These are phyloP conservation scores for Galendromus occidentalis DNA, from an alignment of 1,140 invertebrate genomes.

Conservation along the genomic window DNA sequence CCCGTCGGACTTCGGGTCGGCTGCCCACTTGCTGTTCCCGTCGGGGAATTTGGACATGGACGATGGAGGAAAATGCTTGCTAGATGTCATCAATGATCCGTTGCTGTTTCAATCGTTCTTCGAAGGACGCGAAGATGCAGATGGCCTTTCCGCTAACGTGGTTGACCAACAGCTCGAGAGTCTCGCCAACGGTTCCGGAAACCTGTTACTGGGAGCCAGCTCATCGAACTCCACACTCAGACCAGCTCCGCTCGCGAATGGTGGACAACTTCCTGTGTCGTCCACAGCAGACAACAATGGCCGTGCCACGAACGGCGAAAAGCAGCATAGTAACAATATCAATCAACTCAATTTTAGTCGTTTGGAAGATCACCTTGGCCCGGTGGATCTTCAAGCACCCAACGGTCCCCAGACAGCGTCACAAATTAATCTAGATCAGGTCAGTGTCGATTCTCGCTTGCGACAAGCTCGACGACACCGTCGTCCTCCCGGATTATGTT, in stretches of 20 bases:
- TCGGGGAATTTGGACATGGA: background rate
- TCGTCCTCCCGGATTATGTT: too few species aligned
- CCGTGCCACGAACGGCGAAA: background rate
- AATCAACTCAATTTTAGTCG: background rate
- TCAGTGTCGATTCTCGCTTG: background rate
- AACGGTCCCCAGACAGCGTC: constrained; percentile 1
- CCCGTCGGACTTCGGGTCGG: background rate
- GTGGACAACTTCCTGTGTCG: background rate
- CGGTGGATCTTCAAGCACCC: background rate
- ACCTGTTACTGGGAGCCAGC: background rate
- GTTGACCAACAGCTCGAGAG: constrained; percentile 9
- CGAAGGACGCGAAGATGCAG: constrained; percentile 9
- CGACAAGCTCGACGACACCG: too few species aligned
- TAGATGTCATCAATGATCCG: constrained; percentile 10
- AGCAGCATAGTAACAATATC: background rate
- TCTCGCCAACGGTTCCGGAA: constrained; percentile 1
- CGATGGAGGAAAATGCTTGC: constrained; percentile 4
- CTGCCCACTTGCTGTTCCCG: background rate
- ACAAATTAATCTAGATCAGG: constrained; percentile 12
- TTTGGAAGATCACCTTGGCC: background rate
- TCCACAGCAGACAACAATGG: constrained; percentile 1
- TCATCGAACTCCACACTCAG: constrained; percentile 5
- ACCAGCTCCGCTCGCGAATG: background rate
- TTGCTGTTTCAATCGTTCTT: constrained; percentile 10
- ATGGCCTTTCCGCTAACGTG: constrained; percentile 8